Base-by-base conservation (phyloP, 2,113 vertebrate species). In the Oryzias curvinotus region DNA sequence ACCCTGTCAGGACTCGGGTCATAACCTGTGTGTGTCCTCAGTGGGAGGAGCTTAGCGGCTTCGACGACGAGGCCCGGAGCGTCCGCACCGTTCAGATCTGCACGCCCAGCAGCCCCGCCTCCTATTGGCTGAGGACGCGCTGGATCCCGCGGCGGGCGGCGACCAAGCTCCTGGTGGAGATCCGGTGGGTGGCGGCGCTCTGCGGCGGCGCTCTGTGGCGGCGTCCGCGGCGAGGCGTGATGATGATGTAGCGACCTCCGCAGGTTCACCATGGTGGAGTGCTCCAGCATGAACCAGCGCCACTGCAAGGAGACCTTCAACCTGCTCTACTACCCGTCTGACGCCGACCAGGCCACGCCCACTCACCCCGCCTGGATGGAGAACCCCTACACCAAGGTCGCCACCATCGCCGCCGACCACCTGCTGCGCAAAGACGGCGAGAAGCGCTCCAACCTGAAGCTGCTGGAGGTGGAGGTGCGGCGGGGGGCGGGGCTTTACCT, bases 71-170 rank as follows among this genome's bases (percentile, higher is more conserved):
- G 44, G 75, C 85, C 5, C 93, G 90, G 76, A 92, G 88, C 0
- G 93, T 95, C 4, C 76, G 95, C 30, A 96, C 91, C 0, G 93
- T 94, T 0, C 86, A 95, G 85, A 92, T 96, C 63, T 96, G 95
- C 3, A 83, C 86, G 0, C 58, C 55, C 0, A 54, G 91, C 5
- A 90, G 88, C 51, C 57, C 72, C 14, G 46, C 78, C 70, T 85
- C 90, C 43, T 90, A 95, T 73, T 95, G 95, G 94, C 89, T 95
- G 49, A 90, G 93, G 36, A 95, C 93, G 0, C 82, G 90, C 21
- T 92, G 92, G 85, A 91, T 94, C 1, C 86, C 91, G 0, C 74
- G 91, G 4, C 62, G 84, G 0, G 86, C 80, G 0, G 94, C 93
- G 0, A 90, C 91, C 23, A 88, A 91, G 0, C 78, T 94, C 41